phyloP scores from a whole-genome alignment of 2,797 vertebrate species.

The Otolemur crassicaudatus region DNA sequence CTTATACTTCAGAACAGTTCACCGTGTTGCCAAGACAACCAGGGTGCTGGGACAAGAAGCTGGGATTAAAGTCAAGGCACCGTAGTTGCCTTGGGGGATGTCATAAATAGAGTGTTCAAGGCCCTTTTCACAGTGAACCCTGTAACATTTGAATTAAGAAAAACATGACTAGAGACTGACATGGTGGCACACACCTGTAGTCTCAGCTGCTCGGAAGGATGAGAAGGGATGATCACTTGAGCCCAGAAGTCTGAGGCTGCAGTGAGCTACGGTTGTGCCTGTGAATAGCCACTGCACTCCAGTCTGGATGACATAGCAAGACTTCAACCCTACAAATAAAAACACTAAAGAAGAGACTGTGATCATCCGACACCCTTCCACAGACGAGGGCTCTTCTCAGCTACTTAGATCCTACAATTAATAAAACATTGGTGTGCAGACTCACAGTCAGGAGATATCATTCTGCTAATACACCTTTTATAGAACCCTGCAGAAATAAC shows the following conservation, averaged over 20 bases:
- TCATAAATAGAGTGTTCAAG: slow-evolving; percentile 50
- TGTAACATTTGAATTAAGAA: slow-evolving; percentile 31
- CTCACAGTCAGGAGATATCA: neutral
- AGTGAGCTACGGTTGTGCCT: neutral
- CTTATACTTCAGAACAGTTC: slow-evolving; percentile 23
- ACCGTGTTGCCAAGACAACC: slow-evolving; percentile 66
- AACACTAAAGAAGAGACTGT: neutral
- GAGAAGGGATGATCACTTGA: neutral
- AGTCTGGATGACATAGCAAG: neutral
- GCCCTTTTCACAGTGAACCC: slow-evolving; percentile 56
- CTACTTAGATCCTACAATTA: neutral
- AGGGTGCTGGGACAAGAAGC: neutral
- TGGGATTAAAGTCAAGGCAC: slow-evolving; percentile 55
- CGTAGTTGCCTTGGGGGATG: neutral
- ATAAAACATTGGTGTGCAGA: neutral
- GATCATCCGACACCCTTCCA: neutral
- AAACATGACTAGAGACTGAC: neutral
- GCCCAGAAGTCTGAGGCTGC: neutral
- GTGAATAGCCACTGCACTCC: neutral
- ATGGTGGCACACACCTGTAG: neutral
- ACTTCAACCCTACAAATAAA: neutral
- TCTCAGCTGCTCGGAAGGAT: neutral
- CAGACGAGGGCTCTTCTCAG: neutral
- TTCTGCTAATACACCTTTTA: neutral
- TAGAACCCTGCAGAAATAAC: neutral